These are phyloP conservation scores for Vulpes vulpes DNA, from an alignment of 2,113 vertebrate genomes.

Conservation along the genomic window DNA sequence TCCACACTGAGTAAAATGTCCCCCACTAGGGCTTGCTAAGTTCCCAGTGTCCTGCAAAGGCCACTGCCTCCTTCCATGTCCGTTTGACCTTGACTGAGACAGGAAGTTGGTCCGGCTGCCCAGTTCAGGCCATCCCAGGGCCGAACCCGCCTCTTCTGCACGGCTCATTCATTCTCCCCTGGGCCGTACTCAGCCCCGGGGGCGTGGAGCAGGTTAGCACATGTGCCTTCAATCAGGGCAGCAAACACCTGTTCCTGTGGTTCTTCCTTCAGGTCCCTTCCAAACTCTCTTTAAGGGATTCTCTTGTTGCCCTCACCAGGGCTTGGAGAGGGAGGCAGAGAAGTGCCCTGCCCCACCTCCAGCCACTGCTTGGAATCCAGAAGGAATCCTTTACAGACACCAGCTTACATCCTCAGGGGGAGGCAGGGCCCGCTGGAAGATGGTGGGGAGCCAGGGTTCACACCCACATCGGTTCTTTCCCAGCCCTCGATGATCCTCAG, in stretches of 20 bases:
- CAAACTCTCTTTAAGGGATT: neutral
- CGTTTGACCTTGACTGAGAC: neutral
- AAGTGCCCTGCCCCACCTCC: too few species aligned
- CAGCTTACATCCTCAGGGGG: neutral
- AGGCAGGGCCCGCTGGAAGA: too few species aligned
- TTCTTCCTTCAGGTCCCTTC: neutral
- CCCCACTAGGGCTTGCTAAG: too few species aligned
- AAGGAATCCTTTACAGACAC: neutral
- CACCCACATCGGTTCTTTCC: neutral
- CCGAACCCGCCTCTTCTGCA: accelerated
- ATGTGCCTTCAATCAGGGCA: too few species aligned
- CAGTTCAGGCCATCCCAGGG: neutral
- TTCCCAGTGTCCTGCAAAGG: too few species aligned
- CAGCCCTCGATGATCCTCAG: too few species aligned
- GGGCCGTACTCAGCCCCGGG: accelerated
- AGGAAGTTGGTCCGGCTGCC: neutral
- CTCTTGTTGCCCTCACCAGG: neutral
- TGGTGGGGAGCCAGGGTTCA: neutral
- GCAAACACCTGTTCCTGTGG: too few species aligned
- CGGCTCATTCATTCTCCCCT: neutral
- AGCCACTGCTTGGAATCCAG: neutral
- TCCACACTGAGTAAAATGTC: neutral
- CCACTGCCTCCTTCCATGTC: neutral
- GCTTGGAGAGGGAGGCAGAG: neutral
- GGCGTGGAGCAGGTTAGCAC: neutral